phyloP scores from a whole-genome alignment of 1,140 invertebrate species.

The Brachionus calyciflorus region DNA sequence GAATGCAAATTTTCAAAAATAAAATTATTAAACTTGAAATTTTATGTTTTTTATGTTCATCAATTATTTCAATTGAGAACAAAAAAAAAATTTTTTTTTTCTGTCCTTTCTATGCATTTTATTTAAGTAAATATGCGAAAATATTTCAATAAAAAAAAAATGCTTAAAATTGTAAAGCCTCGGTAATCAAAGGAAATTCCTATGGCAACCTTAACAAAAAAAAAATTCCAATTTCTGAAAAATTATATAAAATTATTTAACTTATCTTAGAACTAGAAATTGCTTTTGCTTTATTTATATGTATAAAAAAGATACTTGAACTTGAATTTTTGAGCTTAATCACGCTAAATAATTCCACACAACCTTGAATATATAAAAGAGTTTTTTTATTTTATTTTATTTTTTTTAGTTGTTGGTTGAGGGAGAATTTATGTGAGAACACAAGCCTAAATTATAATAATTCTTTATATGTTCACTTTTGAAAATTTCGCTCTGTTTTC shows the following conservation, averaged over 20 bases:
- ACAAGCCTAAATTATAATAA: conserved; percentile 23
- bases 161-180: too few relatives aligned
- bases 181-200: not conserved
- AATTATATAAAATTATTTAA: not conserved
- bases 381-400: too few relatives aligned
- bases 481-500: not conserved
- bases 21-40: not conserved
- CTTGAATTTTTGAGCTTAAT: conserved; percentile 8
- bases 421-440: too few relatives aligned
- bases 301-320: not conserved
- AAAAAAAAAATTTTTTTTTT: not conserved
- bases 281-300: too few relatives aligned
- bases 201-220: not conserved
- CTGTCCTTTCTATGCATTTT: not conserved
- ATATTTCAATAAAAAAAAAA: too few relatives aligned
- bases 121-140: not conserved
- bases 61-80: too few relatives aligned
- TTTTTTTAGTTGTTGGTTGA: too few relatives aligned
- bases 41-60: too few relatives aligned
- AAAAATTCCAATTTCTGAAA: not conserved
- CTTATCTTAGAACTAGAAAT: too few relatives aligned
- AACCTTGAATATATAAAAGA: conserved; percentile 5
- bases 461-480: conserved; percentile 17
- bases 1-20: not conserved
- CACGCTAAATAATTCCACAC: not conserved